These are phyloP conservation scores for Hemichromis elongatus DNA, from an alignment of 2,113 vertebrate species.

Conservation along the genomic window DNA sequence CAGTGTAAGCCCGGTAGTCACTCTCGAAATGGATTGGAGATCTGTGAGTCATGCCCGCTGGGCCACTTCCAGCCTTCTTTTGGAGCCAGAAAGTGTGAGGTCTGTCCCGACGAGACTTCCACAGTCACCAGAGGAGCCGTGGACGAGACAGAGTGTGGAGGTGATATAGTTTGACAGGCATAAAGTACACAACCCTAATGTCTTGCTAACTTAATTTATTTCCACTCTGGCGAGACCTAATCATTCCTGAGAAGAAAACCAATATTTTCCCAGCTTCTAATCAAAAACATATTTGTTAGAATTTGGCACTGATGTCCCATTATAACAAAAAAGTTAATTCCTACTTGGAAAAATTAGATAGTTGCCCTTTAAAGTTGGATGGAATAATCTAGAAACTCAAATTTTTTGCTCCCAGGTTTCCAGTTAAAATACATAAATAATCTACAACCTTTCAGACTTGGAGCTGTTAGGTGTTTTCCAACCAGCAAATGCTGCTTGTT, in stretches of 20 bases:
- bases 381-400: not conserved
- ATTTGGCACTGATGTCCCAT: not conserved
- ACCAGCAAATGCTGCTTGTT: not conserved
- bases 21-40: slow-evolving; percentile 91
- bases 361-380: slow-evolving; percentile 3
- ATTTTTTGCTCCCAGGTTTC: not conserved
- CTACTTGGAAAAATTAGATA: not conserved
- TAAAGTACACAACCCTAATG: not conserved
- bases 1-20: slow-evolving; percentile 92
- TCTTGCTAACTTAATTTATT: not conserved
- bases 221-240: not conserved
- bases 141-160: slow-evolving; percentile 87
- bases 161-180: slow-evolving; percentile 60
- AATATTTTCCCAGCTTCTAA: not conserved
- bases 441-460: not conserved
- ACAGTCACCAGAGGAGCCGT: slow-evolving; percentile 91
- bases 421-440: not conserved
- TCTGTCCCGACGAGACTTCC: slow-evolving; percentile 83
- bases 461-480: not conserved
- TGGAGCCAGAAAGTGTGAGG: slow-evolving; percentile 81
- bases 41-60: slow-evolving; percentile 91
- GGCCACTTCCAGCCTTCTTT: slow-evolving; percentile 85
- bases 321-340: not conserved
- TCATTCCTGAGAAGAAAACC: not conserved
- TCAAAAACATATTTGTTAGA: not conserved